These are phyloP conservation scores for Laticauda laticaudata DNA, from an alignment of 2,113 vertebrate genomes.

Conservation along the genomic window DNA sequence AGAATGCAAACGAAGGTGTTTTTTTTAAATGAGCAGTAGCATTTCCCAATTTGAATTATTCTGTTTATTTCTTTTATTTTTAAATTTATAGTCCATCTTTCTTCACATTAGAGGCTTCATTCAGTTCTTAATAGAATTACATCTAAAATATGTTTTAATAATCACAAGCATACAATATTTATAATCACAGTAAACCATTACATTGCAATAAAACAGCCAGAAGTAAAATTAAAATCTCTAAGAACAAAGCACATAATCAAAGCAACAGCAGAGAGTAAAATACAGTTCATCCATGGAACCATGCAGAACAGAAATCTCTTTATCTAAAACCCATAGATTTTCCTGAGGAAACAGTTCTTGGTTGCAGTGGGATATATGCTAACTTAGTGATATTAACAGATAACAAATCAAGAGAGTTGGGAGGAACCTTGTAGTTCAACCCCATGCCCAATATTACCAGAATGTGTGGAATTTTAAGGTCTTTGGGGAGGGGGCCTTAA, in stretches of 20 bases:
- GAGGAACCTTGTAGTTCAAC: too few species aligned
- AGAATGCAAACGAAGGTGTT: neutral
- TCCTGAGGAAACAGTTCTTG: neutral
- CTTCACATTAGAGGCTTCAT: neutral
- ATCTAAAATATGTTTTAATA: neutral
- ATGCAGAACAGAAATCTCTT: neutral
- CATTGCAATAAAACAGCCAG: slow-evolving; percentile 11
- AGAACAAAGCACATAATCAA: neutral
- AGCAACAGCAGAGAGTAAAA: neutral
- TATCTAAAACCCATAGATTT: neutral
- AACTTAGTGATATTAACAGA: neutral
- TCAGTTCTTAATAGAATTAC: neutral
- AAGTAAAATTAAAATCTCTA: slow-evolving; percentile 5
- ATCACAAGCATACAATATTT: slow-evolving; percentile 8
- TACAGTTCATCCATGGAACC: neutral
- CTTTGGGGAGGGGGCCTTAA: neutral
- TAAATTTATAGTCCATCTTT: neutral
- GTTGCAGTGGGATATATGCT: neutral
- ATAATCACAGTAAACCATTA: neutral
- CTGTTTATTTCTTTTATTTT: neutral
- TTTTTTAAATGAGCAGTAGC: neutral
- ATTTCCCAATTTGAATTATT: neutral
- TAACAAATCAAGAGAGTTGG: too few species aligned
- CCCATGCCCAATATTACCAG: neutral
- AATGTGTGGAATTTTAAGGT: neutral